Evolutionary conservation across 2,888 invertebrate species (phyloP).

Genomic region (Drosophila aldrichi): DNA sequence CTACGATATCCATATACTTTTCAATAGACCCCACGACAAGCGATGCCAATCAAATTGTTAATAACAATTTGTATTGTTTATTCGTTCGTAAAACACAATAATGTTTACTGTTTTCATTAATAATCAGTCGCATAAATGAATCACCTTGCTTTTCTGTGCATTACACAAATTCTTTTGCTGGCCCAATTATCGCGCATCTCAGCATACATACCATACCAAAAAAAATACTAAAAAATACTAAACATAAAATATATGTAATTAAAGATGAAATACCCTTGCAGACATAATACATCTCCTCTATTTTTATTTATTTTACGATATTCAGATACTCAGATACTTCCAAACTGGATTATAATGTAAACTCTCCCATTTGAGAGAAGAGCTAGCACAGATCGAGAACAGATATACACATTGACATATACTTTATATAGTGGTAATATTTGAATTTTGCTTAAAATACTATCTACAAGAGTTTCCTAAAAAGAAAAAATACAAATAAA

Average conservation of each 20-base stretch:
- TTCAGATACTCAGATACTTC: not conserved
- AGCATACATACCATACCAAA: not conserved
- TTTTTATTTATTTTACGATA: not conserved
- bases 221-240: constrained; percentile 4
- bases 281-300: not conserved
- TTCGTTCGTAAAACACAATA: constrained; percentile 55
- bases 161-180: constrained; percentile 5
- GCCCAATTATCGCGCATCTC: constrained; percentile 13
- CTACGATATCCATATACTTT: constrained; percentile 52
- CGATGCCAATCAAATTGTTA: constrained; percentile 36
- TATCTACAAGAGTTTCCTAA: not conserved
- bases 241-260: constrained; percentile 3
- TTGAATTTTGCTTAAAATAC: not conserved
- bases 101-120: constrained; percentile 40
- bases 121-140: constrained; percentile 82
- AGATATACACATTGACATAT: not conserved
- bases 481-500: not conserved
- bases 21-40: constrained; percentile 37
- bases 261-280: not conserved
- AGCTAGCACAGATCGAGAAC: not conserved
- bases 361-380: not conserved
- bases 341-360: too few relatives aligned
- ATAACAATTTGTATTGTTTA: constrained; percentile 28
- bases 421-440: not conserved
- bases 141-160: constrained; percentile 72